A percentile compares a stretch with the other conserved stretches of the same genome.
Evolutionary conservation across 1,140 invertebrate species (phyloP).

Genomic region (Portunus trituberculatus): DNA sequence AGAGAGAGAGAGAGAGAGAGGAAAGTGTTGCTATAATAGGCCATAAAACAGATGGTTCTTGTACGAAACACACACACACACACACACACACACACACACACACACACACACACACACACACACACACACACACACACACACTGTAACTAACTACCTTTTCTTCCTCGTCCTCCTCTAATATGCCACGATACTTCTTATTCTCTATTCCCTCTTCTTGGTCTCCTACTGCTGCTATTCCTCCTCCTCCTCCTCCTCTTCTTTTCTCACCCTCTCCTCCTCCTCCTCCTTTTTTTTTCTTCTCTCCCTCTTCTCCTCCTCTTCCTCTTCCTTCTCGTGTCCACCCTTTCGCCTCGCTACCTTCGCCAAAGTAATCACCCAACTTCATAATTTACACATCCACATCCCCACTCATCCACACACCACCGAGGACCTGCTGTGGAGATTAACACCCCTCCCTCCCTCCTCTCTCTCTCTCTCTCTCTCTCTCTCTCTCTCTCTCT

Average conservation of each 20-base stretch:
- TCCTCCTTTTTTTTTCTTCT: background rate
- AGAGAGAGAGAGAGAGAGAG: no score
- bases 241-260: background rate
- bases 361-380: background rate
- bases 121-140: background rate
- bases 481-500: background rate
- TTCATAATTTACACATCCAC: background rate
- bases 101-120: background rate
- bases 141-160: background rate
- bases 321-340: background rate
- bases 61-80: no score
- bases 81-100: background rate
- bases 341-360: background rate
- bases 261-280: background rate
- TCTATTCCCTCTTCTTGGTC: background rate
- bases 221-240: background rate
- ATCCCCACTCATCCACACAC: background rate
- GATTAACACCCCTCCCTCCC: background rate
- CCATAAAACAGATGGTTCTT: no score
- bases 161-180: background rate
- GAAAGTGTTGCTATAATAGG: no score
- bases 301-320: no score
- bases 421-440: background rate
- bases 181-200: background rate
- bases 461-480: conserved; percentile 35